phyloP scores from a whole-genome alignment of 2,888 invertebrate species.

The Anodontia alba region DNA sequence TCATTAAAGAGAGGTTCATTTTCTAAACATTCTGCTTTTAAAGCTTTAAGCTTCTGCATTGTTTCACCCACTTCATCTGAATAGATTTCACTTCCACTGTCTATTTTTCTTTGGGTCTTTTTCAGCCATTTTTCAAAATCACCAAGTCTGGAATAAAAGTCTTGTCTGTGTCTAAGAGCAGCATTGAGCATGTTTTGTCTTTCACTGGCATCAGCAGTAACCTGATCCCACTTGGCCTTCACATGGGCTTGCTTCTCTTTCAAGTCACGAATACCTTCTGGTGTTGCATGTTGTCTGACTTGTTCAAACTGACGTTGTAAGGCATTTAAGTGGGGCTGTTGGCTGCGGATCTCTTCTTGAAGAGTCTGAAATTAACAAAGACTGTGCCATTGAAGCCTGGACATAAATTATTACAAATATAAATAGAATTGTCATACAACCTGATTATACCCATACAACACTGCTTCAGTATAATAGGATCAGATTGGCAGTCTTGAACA shows the following conservation, averaged over 20 bases:
- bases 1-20: slow-evolving; percentile 91
- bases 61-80: slow-evolving; percentile 92
- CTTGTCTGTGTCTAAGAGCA: slow-evolving; percentile 82
- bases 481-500: too few species aligned
- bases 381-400: too few species aligned
- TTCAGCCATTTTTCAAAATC: slow-evolving; percentile 91
- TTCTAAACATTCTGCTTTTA: slow-evolving; percentile 94
- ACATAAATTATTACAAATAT: too few species aligned
- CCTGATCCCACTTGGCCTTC: slow-evolving; percentile 92
- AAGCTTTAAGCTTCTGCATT: slow-evolving; percentile 90
- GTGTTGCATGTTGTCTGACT: slow-evolving; percentile 76
- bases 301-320: slow-evolving; percentile 77
- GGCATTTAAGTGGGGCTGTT: slow-evolving; percentile 76
- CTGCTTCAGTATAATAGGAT: too few species aligned
- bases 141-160: slow-evolving; percentile 91
- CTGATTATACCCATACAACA: not conserved
- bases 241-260: slow-evolving; percentile 92
- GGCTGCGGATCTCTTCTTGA: slow-evolving; percentile 78
- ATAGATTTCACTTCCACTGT: slow-evolving; percentile 92
- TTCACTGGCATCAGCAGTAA: slow-evolving; percentile 88
- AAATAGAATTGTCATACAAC: not conserved
- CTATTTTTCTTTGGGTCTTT: slow-evolving; percentile 85
- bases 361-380: slow-evolving; percentile 77
- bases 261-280: slow-evolving; percentile 75
- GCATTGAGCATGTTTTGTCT: slow-evolving; percentile 86